Conservation (phyloP, 2,113 vertebrate species). For the Poeciliopsis prolifica region DNA sequence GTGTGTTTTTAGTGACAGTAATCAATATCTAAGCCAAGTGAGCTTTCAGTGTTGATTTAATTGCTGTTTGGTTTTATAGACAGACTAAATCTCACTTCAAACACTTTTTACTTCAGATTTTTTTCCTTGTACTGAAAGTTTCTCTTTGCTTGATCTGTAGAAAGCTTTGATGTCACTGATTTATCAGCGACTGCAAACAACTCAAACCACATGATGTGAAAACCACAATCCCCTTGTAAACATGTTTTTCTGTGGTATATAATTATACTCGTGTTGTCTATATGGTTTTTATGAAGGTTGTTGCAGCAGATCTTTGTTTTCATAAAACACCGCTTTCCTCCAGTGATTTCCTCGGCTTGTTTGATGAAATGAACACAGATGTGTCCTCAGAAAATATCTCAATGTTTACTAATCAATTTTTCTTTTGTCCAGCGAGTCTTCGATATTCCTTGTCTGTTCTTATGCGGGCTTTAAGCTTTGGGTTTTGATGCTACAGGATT, state of each 20-base stretch:
- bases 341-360: conserved; percentile 15
- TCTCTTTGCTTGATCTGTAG: too few species aligned
- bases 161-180: not conserved
- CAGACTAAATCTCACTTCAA: too few species aligned
- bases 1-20: not conserved
- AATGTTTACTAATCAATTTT: conserved; percentile 14
- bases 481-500: not conserved
- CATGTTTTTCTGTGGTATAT: not conserved
- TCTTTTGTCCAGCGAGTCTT: not conserved
- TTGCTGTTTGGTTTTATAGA: not conserved
- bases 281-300: conserved; percentile 28
- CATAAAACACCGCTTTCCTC: conserved; percentile 1
- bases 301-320: conserved; percentile 22
- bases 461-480: not conserved
- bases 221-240: conserved; percentile 9
- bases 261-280: conserved; percentile 7
- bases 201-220: conserved; percentile 7
- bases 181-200: not conserved
- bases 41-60: not conserved
- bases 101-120: too few species aligned
- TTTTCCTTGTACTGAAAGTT: too few species aligned
- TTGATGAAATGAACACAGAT: conserved; percentile 16
- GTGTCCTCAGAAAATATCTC: conserved; percentile 21
- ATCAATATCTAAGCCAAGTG: not conserved
- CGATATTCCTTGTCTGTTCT: not conserved